Base-by-base conservation (phyloP, 2,113 vertebrate species). In the Datnioides undecimradiatus region DNA sequence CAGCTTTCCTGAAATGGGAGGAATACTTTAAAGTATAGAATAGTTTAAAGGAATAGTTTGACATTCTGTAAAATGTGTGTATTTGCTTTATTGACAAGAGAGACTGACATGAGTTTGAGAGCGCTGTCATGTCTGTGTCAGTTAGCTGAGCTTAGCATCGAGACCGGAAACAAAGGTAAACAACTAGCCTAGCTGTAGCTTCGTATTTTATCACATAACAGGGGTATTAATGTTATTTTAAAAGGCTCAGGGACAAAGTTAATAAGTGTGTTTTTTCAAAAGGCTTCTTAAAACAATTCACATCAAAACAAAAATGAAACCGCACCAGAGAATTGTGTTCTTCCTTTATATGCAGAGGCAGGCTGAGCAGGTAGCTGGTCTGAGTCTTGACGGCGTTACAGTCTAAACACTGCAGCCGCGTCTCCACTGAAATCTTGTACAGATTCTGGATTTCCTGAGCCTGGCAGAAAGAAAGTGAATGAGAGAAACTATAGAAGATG, bases 401-500 rank as follows among this genome's bases (percentile, higher is more conserved):
- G 0, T 74, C 3, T 16, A 70, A 62, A 90, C 94, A 95, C 74
- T 45, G 48, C 51, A 91, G 51, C 3, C 82, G 19, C 0, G 73
- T 91, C 60, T 93, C 87, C 49, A 92, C 17, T 1, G 78, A 78
- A n/a, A 94, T 89, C 85, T 82, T 92, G 82, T 89, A 95, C 43
- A 95, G 88, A 25, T 76, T 49, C 68, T 89, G 82, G 76, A 95
- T 91, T 64, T 90, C 55, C 33, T 85, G 68, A 87, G 88, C 92
- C 94, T 95, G 64, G 5, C 2, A 59, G 62, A n/a, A n/a, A 76
- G 8, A 55, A 60, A 65, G 7, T 0, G 58, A 38, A 65, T 4
- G 1, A 5, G 33, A 12, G 6, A 0, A 43, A 55, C 17, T 16
- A 14, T 3, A 31, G 8, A 48, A 5, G 2, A 60, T 2, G 12